These are phyloP conservation scores for Nansenia antarctica DNA, from an alignment of 2,113 vertebrate species.

Conservation along the genomic window DNA sequence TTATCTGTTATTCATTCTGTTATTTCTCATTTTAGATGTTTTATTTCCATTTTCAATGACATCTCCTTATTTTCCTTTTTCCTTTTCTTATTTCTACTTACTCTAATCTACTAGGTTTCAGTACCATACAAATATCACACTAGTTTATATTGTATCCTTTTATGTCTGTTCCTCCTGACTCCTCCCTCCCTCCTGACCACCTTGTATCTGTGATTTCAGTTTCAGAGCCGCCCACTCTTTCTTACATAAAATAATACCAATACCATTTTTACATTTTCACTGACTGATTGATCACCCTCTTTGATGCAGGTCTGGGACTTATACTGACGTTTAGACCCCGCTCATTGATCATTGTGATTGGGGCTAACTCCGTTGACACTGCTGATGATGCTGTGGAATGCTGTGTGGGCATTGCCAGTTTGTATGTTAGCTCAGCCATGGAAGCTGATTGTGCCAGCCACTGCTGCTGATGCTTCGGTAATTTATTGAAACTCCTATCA, in stretches of 20 bases:
- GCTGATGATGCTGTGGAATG: conserved; percentile 42
- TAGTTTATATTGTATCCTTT: too few species aligned
- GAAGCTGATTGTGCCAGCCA: conserved; percentile 37
- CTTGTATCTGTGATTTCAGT: background rate
- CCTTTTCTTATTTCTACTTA: background rate
- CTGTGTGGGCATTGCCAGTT: conserved; percentile 32
- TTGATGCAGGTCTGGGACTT: conserved; percentile 1
- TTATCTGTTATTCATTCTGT: too few species aligned
- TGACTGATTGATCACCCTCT: conserved; percentile 26
- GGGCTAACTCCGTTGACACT: conserved; percentile 46
- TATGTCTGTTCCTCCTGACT: too few species aligned
- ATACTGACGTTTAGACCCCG: conserved; percentile 11
- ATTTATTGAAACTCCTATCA: conserved; percentile 41
- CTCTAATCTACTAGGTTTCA: too few species aligned
- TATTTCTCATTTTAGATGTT: too few species aligned
- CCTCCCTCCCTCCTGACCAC: background rate
- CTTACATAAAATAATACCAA: conserved; percentile 22
- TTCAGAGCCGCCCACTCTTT: conserved; percentile 2
- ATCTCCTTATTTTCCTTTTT: background rate
- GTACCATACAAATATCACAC: too few species aligned
- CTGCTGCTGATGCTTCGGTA: conserved; percentile 22
- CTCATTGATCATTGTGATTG: conserved; percentile 26
- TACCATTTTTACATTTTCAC: conserved; percentile 1
- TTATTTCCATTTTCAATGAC: too few species aligned
- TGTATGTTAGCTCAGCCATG: conserved; percentile 30